These are phyloP conservation scores for Octodonta nipae DNA, from an alignment of 2,888 invertebrate genomes.

Conservation along the genomic window DNA sequence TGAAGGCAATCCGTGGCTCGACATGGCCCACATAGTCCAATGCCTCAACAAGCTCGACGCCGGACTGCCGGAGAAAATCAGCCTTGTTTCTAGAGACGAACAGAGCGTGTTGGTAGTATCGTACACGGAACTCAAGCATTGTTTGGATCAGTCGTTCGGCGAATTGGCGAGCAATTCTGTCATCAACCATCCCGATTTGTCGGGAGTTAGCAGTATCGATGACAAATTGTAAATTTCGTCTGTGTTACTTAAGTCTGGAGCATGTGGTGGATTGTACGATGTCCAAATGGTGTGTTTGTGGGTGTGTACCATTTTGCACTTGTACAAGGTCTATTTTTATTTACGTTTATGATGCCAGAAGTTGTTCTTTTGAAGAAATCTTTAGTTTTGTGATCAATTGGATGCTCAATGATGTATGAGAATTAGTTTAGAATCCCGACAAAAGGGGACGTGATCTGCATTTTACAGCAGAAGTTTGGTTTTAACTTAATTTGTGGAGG, in stretches of 20 bases:
- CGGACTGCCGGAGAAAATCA: constrained; percentile 73
- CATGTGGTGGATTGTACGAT: constrained; percentile 3
- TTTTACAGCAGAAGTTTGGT: too few species aligned
- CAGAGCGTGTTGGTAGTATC: constrained; percentile 91
- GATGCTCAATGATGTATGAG: too few species aligned
- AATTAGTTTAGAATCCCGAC: too few species aligned
- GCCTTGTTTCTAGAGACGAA: constrained; percentile 90
- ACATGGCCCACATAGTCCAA: constrained; percentile 87
- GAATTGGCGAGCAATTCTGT: constrained; percentile 42
- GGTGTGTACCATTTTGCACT: too few species aligned
- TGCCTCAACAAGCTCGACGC: constrained; percentile 86
- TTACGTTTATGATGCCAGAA: too few species aligned
- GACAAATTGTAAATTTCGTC: constrained; percentile 17
- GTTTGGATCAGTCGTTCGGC: constrained; percentile 81
- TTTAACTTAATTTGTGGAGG: too few species aligned
- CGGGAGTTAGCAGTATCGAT: constrained; percentile 9
- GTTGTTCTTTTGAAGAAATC: too few species aligned
- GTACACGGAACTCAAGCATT: constrained; percentile 88
- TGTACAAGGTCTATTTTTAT: too few species aligned
- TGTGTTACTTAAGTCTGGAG: constrained; percentile 11
- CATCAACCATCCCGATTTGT: constrained; percentile 1
- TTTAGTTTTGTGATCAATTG: too few species aligned
- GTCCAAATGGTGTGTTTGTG: constrained; percentile 6
- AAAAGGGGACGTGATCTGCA: too few species aligned
- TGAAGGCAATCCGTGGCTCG: constrained; percentile 89